Base-by-base conservation (phyloP, 2,888 invertebrate species). In the Sturmia bella region DNA sequence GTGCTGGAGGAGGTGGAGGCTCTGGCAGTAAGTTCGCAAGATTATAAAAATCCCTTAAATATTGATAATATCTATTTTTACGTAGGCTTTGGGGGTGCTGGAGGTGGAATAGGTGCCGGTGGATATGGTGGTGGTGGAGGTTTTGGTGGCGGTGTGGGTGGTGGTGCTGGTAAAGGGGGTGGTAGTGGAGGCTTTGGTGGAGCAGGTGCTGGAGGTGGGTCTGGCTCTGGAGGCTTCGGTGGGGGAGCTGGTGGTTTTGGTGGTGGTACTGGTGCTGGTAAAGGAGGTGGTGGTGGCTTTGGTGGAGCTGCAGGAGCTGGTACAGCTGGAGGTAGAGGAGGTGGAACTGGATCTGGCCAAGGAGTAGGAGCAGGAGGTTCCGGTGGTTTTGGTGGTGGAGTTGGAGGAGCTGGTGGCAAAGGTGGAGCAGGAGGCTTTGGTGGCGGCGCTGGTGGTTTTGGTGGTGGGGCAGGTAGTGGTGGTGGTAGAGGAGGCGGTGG, bases 51-150 rank as follows among this genome's bases (percentile, higher is more conserved):
- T 7, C 1, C 17, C 1, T 12, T n/a, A n/a, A 3, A 4, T 17
- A 19, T 2, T 37, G 19, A 0, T 1, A 11, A 32, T 50, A 12
- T 43, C 43, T 13, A 63, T 27, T 52, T 19, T 56, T 45, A n/a
- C 59, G 15, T n/a, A 84, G 84, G 73, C 3, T 90, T 90, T 80
- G 92, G 91, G 74, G 91, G 91, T 7, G 91, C 24, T 27, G 85
- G 83, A 13, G 85, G 85, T 24, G 85, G 85, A n/a, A n/a, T n/a
- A n/a, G n/a, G 48, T 3, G 56, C 39, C 17, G 77, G 59, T 43
- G 81, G 66, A 7, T 87, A 85, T 9, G 86, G 74, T 9, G 93
- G 84, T 61, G 87, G 86, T 9, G 69, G 41, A 13, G 17, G 17
- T 2, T 1, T 0, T 21, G 85, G 84, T 13, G 68, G 68, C 82